These are phyloP conservation scores for Fulica atra DNA, from an alignment of 2,113 vertebrate genomes.

Conservation along the genomic window DNA sequence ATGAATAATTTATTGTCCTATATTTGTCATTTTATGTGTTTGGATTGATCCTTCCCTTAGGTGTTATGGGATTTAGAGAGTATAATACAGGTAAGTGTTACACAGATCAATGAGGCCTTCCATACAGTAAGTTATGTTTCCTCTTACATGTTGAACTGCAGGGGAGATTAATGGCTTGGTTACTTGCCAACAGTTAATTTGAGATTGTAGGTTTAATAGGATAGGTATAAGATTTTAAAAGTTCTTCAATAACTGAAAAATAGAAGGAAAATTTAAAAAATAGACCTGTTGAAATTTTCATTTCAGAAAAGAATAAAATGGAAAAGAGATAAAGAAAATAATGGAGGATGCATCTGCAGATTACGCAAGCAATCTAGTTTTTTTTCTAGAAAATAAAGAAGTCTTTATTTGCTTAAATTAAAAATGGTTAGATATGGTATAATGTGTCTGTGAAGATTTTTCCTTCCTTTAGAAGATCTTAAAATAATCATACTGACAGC, in stretches of 20 bases:
- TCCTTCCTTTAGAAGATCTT: not conserved
- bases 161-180: not conserved
- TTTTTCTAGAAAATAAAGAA: not conserved
- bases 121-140: conserved; percentile 51
- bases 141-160: not conserved
- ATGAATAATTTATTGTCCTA: conserved; percentile 49
- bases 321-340: not conserved
- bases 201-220: not conserved
- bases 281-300: not conserved
- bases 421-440: not conserved
- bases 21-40: conserved; percentile 64
- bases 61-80: conserved; percentile 60
- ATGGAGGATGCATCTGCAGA: not conserved
- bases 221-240: not conserved
- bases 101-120: conserved; percentile 45
- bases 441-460: not conserved
- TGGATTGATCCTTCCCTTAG: conserved; percentile 61
- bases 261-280: not conserved
- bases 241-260: not conserved
- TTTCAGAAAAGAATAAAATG: not conserved
- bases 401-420: not conserved
- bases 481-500: not conserved
- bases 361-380: not conserved
- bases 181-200: not conserved
- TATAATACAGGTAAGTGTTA: conserved; percentile 68